Evolutionary conservation across 2,888 invertebrate genomes (phyloP), one percentile per base, ranked within the genome.

Genomic region (Lissocephala sabroskyi): DNA sequence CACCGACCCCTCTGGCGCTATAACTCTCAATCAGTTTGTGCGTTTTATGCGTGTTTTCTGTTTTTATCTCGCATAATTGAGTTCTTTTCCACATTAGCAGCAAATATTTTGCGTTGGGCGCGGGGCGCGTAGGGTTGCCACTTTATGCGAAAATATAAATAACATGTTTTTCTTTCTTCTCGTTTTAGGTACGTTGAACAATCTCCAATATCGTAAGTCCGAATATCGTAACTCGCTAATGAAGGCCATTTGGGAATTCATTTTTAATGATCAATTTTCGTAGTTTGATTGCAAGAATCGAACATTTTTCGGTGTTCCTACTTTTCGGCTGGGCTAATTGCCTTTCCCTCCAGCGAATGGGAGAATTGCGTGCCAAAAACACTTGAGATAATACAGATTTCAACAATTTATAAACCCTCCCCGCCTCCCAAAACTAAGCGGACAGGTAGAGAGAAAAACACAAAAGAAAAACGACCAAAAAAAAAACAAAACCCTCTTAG

Each of bases 1-100:
- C 6, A 6, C 32, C n/a, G n/a, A n/a, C n/a, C n/a, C n/a, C n/a
- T n/a, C n/a, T n/a, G 35, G 14, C 14, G 7, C 14, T 14, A 59
- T 55, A 66, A 67, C 76, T 75, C 76, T 71, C 68, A 75, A 70
- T 75, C 67, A 70, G 76, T 67, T 75, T 75, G 67, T n/a, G 67
- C 67, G 65, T 53, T 71, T 75, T 70, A 70, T 70, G 68, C 64
- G 67, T 59, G 68, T n/a, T 56, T 68, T 71, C 65, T 68, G 66
- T 75, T 70, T 67, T 67, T 67, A 67, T 67, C 75, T 70, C n/a
- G 53, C 70, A 70, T 67, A 67, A 67, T 74, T 67, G 75, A 67
- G 70, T 67, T 67, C 66, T 71, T 65, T 74, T 67, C 67, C 66
- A 65, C 67, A 67, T 67, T 74, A 75, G 66, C 67, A 74, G 54